Base-by-base conservation (phyloP, 2,888 invertebrate genomes). In the Notodonta dromedarius region DNA sequence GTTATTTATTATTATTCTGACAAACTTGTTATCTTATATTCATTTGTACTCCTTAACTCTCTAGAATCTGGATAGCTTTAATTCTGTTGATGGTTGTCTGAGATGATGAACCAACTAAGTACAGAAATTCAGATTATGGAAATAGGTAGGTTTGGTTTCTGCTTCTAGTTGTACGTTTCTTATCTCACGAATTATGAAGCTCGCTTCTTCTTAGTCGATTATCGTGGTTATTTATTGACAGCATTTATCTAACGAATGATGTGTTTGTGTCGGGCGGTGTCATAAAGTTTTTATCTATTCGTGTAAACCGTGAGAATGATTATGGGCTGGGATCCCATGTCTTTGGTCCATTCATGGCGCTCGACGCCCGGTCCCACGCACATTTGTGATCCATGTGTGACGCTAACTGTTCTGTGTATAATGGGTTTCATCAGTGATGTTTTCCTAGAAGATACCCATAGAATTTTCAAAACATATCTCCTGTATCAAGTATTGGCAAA, bases 301-400 rank as follows among this genome's bases (percentile, higher is more conserved):
- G 76, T 81, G 76, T 79, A 83, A 84, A 87, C 82, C 88, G 88
- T 90, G 91, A 87, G 90, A 91, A 89, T 85, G 81, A 74, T 80
- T 82, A 81, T 79, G 81, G 76, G 76, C 69, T 70, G 69, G 78
- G 83, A 79, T 88, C 87, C 79, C 87, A 87, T 87, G 84, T 81
- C 82, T 84, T 78, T 76, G 79, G 77, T 78, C 83, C 91, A 93
- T 92, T 92, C 90, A 92, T 80, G 81, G 85, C 59, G 68, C 66
- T 70, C 67, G 59, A 67, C 71, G 69, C 67, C 60, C 73, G 80
- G 81, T 88, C 89, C 86, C 91, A 90, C 90, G 89, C 86, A 86
- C 87, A 89, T 87, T 88, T 87, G 89, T 79, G 79, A 74, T 83
- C 86, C 90, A 90, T 86, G 83, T 91, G 88, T 80, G 71, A 68